phyloP scores from a whole-genome alignment of 1,140 invertebrate genomes.

The Dermatophagoides farinae region DNA sequence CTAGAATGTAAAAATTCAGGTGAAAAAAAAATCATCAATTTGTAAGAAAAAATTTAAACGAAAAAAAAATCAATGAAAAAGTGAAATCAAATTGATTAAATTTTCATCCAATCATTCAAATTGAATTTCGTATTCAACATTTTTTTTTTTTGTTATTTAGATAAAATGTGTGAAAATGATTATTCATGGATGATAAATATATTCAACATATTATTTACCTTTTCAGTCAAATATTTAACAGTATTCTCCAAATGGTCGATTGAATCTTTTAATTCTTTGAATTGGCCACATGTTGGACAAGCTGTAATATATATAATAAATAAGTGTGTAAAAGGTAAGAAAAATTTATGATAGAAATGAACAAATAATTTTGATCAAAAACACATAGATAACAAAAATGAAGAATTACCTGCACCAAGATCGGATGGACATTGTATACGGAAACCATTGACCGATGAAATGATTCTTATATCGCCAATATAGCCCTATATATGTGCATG shows the following conservation, averaged over 20 bases:
- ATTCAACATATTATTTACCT: constrained; percentile 29
- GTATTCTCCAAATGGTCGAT: constrained; percentile 41
- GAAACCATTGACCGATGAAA: constrained; percentile 60
- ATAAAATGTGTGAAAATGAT: too few relatives aligned
- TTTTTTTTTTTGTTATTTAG: too few relatives aligned
- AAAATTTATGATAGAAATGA: too few relatives aligned
- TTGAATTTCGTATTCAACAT: too few relatives aligned
- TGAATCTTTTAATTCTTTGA: constrained; percentile 52
- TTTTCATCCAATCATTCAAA: too few relatives aligned
- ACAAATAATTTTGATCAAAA: constrained; percentile 1
- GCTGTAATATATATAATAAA: constrained; percentile 23
- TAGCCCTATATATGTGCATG: constrained; percentile 36
- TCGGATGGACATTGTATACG: constrained; percentile 54
- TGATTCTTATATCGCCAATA: constrained; percentile 63
- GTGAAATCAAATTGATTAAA: too few relatives aligned
- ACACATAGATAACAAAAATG: background rate
- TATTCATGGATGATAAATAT: too few relatives aligned
- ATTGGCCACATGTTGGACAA: constrained; percentile 74
- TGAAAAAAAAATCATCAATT: too few relatives aligned
- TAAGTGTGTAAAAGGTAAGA: constrained; percentile 17
- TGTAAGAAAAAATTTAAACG: too few relatives aligned
- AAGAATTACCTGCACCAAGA: constrained; percentile 38
- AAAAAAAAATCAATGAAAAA: too few relatives aligned
- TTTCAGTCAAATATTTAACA: constrained; percentile 41
- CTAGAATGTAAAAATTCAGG: too few relatives aligned